phyloP scores from a whole-genome alignment of 1,140 invertebrate species.

The Stegodyphus mimosarum region DNA sequence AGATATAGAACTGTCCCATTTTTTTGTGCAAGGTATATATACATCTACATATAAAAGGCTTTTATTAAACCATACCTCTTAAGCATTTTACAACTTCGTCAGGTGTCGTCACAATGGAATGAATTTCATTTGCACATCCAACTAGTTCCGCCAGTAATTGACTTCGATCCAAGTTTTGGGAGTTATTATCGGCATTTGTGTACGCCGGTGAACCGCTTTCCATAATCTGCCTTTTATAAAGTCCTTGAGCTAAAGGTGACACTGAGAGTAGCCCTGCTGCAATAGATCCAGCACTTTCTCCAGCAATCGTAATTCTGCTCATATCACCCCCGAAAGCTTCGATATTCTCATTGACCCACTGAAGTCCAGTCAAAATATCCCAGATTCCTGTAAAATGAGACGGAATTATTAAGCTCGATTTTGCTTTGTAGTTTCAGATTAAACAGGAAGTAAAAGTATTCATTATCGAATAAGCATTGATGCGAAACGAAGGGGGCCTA shows the following conservation, averaged over 20 bases:
- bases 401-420: too few species aligned
- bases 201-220: slow-evolving; percentile 43
- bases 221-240: slow-evolving; percentile 61
- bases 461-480: too few species aligned
- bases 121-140: not conserved
- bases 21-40: too few species aligned
- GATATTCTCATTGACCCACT: slow-evolving; percentile 76
- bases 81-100: slow-evolving; percentile 2
- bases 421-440: too few species aligned
- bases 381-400: slow-evolving; percentile 69
- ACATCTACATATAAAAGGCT: too few species aligned
- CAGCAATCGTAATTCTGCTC: slow-evolving; percentile 72
- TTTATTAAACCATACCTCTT: not conserved
- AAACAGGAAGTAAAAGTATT: too few species aligned
- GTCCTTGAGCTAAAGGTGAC: slow-evolving; percentile 70
- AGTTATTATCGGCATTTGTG: not conserved
- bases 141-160: slow-evolving; percentile 6
- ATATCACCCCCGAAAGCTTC: slow-evolving; percentile 72
- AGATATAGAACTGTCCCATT: too few species aligned
- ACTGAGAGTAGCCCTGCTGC: slow-evolving; percentile 73
- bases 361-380: slow-evolving; percentile 91
- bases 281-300: slow-evolving; percentile 73
- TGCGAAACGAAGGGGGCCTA: too few species aligned
- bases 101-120: not conserved
- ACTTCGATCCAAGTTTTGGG: not conserved